phyloP scores from a whole-genome alignment of 2,113 vertebrate species.

The Balaenoptera acutorostrata region DNA sequence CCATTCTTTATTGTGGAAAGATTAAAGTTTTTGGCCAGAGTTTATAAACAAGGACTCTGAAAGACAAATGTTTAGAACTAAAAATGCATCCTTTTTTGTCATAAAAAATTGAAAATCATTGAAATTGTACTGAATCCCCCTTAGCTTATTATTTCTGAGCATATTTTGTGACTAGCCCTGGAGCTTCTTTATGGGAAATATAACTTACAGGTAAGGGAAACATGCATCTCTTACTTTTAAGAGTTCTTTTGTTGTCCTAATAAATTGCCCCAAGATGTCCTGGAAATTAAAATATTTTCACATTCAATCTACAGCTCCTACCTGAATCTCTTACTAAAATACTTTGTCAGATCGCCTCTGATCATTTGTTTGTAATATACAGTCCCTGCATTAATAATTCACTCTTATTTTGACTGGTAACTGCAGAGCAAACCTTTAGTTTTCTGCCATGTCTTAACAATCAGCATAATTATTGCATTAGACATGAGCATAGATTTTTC shows the following conservation, averaged over 20 bases:
- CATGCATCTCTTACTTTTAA: neutral
- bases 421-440: neutral
- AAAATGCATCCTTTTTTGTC: neutral
- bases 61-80: slow-evolving; percentile 16
- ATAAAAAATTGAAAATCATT: neutral
- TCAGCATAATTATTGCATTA: neutral
- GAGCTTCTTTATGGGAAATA: neutral
- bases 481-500: neutral
- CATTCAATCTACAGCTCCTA: neutral
- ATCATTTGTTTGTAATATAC: neutral
- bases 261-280: neutral
- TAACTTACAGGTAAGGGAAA: neutral
- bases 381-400: neutral
- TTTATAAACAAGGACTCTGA: slow-evolving; percentile 5
- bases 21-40: neutral
- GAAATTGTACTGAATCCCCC: neutral
- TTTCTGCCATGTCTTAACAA: neutral
- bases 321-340: neutral
- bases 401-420: neutral
- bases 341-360: neutral
- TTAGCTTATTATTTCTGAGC: slow-evolving; percentile 9
- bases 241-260: neutral
- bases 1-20: neutral
- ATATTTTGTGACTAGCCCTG: neutral
- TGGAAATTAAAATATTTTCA: slow-evolving; percentile 32